Conservation (phyloP, 2,113 vertebrate species). For the Anoplopoma fimbria region DNA sequence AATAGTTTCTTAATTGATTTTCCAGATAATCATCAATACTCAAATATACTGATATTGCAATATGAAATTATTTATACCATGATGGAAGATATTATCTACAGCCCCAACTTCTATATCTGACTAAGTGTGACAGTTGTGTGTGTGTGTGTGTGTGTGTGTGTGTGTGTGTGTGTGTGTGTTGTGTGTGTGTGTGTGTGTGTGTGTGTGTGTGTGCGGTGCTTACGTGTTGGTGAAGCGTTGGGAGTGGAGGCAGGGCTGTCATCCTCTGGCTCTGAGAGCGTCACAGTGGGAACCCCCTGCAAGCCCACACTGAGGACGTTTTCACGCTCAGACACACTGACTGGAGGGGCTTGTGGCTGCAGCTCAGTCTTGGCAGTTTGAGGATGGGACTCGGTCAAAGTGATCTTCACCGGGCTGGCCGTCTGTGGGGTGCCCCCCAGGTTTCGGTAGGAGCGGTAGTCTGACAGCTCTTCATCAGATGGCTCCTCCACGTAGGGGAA, state of each 20-base stretch:
- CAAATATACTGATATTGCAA: background rate
- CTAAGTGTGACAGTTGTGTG: constrained; percentile 6
- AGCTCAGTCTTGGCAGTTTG: constrained; percentile 56
- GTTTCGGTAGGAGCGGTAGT: constrained; percentile 84
- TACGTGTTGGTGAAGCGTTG: constrained; percentile 92
- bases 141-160: background rate
- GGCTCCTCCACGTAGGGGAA: constrained; percentile 88
- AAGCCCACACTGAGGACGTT: constrained; percentile 88
- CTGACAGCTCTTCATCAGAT: constrained; percentile 85
- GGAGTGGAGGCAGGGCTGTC: constrained; percentile 93
- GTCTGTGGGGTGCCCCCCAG: constrained; percentile 81
- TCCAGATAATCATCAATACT: background rate
- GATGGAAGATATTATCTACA: background rate
- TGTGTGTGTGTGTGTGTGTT: background rate
- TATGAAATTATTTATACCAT: background rate
- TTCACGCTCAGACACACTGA: constrained; percentile 77
- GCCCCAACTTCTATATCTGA: background rate
- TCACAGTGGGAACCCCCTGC: constrained; percentile 93
- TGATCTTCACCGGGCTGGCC: constrained; percentile 90
- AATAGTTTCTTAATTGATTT: background rate
- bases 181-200: background rate
- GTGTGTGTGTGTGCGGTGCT: constrained; percentile 46
- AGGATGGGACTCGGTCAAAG: constrained; percentile 85
- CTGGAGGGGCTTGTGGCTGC: constrained; percentile 54
- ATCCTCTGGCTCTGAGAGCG: constrained; percentile 95